A percentile compares a stretch with the other conserved stretches of the same genome.
Conservation (phyloP, 1,140 invertebrate genomes). For the Hestina assimilis region DNA sequence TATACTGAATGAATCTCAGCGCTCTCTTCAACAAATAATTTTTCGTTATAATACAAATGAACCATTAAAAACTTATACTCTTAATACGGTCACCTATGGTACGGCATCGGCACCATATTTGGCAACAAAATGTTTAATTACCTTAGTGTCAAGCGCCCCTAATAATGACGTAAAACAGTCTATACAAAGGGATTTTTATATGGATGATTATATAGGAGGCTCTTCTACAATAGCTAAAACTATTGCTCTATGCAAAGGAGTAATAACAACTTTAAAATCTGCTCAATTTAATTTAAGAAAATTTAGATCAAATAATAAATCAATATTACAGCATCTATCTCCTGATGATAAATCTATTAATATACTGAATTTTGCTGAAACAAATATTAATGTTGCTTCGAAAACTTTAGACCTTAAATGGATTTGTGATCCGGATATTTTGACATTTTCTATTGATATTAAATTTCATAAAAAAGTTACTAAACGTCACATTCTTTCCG, state of each 20-base stretch:
- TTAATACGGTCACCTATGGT: constrained; percentile 40
- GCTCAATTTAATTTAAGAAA: constrained; percentile 30
- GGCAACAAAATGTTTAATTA: constrained; percentile 19
- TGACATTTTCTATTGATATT: no score
- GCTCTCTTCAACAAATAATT: constrained; percentile 30
- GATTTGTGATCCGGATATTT: no score
- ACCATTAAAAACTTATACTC: constrained; percentile 27
- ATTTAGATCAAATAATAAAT: background rate
- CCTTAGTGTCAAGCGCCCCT: constrained; percentile 1
- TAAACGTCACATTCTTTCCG: constrained; percentile 31
- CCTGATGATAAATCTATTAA: background rate
- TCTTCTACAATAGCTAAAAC: background rate
- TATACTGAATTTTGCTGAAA: background rate
- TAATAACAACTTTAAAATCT: constrained; percentile 5
- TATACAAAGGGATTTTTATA: constrained; percentile 64
- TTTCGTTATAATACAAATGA: no score
- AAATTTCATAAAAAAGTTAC: background rate
- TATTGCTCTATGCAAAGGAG: constrained; percentile 9
- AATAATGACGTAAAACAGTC: constrained; percentile 14
- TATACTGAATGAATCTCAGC: no score
- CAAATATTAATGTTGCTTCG: background rate
- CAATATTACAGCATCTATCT: background rate
- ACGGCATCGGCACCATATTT: constrained; percentile 35
- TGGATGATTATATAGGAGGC: constrained; percentile 70
- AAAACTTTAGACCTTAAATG: background rate